Percentiles rank a stretch among this genome's conserved stretches.
phyloP scores from a whole-genome alignment of 2,888 invertebrate genomes.

The Hyles lineata region DNA sequence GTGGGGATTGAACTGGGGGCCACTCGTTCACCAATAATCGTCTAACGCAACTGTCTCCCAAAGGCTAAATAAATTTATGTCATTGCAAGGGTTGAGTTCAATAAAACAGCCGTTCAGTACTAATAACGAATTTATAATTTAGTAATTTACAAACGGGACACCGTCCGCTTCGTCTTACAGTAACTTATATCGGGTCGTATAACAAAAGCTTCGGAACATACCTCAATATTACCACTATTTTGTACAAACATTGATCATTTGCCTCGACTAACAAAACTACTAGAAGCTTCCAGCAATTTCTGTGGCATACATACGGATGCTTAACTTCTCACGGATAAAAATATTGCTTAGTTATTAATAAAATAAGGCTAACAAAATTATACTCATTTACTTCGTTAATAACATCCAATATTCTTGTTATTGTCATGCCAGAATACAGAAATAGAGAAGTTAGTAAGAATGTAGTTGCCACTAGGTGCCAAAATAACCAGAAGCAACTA shows the following conservation, averaged over 20 bases:
- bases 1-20: too few species aligned
- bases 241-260: slow-evolving; percentile 15
- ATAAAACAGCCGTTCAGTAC: slow-evolving; percentile 53
- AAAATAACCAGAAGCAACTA: neutral
- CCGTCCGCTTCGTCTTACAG: slow-evolving; percentile 14
- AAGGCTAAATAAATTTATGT: too few species aligned
- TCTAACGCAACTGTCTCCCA: too few species aligned
- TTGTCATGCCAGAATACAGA: too few species aligned
- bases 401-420: too few species aligned
- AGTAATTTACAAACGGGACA: slow-evolving; percentile 63
- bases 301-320: neutral
- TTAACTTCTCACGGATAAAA: too few species aligned
- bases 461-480: slow-evolving; percentile 15
- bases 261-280: slow-evolving; percentile 5
- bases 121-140: slow-evolving; percentile 71
- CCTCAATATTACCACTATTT: slow-evolving; percentile 38
- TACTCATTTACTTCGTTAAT: too few species aligned
- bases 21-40: too few species aligned
- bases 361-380: too few species aligned
- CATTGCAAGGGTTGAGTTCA: neutral
- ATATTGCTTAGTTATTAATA: too few species aligned
- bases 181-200: slow-evolving; percentile 30
- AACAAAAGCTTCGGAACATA: slow-evolving; percentile 41
- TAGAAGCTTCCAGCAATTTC: neutral
- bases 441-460: too few species aligned